Conservation (phyloP, 2,888 invertebrate species). For the Colostygia pectinataria region DNA sequence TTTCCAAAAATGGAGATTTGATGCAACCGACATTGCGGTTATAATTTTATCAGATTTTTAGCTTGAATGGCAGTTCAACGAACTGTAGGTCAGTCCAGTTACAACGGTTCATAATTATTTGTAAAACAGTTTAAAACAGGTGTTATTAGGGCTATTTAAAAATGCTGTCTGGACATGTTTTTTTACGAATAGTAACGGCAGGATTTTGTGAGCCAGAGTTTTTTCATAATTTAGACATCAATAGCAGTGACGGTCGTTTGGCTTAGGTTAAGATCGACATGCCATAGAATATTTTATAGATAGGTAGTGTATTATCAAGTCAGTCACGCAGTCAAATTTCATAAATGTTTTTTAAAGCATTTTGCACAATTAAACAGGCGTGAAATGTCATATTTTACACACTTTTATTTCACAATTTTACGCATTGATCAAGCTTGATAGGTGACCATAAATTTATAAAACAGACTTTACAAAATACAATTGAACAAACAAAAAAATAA, state of each 20-base stretch:
- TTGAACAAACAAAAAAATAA: not conserved
- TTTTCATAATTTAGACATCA: not conserved
- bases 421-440: not conserved
- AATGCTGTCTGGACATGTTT: conserved; percentile 1
- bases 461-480: not conserved
- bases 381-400: conserved; percentile 15
- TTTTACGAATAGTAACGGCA: conserved; percentile 1
- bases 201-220: too few species aligned
- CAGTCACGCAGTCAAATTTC: not conserved
- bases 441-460: conserved; percentile 3
- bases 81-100: conserved; percentile 51
- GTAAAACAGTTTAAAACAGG: conserved; percentile 46
- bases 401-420: conserved; percentile 3
- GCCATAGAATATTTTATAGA: not conserved
- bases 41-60: conserved; percentile 41
- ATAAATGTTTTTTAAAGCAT: not conserved
- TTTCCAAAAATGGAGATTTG: conserved; percentile 45
- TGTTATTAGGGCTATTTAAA: conserved; percentile 22
- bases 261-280: too few species aligned
- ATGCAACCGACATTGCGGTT: conserved; percentile 39
- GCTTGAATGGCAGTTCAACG: conserved; percentile 41
- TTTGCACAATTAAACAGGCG: not conserved
- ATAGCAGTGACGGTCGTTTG: too few species aligned
- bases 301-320: not conserved
- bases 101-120: conserved; percentile 50